Evolutionary conservation across 1,140 invertebrate species (phyloP).

Genomic region (Ceratina calcarata): DNA sequence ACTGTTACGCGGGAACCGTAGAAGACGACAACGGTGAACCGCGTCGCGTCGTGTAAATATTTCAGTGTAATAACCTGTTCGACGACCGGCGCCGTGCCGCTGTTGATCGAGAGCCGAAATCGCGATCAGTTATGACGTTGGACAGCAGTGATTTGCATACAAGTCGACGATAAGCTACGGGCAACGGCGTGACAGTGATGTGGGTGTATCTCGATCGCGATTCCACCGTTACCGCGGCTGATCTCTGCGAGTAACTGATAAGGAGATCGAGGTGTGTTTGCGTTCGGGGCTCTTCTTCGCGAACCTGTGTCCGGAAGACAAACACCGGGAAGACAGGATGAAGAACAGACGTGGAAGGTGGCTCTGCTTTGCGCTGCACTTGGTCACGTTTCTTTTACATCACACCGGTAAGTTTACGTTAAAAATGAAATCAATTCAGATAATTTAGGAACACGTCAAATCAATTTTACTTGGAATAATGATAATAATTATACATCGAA

Average conservation of each 20-base stretch:
- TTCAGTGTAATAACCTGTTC: neutral
- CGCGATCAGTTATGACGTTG: slow-evolving; percentile 7
- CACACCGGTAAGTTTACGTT: slow-evolving; percentile 61
- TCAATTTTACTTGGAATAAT: too few species aligned
- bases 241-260: slow-evolving; percentile 28
- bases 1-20: neutral
- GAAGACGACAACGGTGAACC: too few species aligned
- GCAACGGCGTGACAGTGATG: slow-evolving; percentile 34
- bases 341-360: slow-evolving; percentile 69
- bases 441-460: too few species aligned
- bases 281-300: neutral
- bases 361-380: slow-evolving; percentile 62
- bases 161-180: neutral
- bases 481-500: too few species aligned
- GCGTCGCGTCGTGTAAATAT: neutral
- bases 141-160: neutral
- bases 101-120: neutral
- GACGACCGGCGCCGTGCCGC: too few species aligned
- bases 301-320: neutral
- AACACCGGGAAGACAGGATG: slow-evolving; percentile 53
- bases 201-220: slow-evolving; percentile 23
- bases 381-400: slow-evolving; percentile 66
- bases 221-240: neutral
- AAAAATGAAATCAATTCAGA: too few species aligned
- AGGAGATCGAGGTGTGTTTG: slow-evolving; percentile 5